Evolutionary conservation across 2,797 vertebrate genomes (phyloP).

Genomic region (Huso huso): DNA sequence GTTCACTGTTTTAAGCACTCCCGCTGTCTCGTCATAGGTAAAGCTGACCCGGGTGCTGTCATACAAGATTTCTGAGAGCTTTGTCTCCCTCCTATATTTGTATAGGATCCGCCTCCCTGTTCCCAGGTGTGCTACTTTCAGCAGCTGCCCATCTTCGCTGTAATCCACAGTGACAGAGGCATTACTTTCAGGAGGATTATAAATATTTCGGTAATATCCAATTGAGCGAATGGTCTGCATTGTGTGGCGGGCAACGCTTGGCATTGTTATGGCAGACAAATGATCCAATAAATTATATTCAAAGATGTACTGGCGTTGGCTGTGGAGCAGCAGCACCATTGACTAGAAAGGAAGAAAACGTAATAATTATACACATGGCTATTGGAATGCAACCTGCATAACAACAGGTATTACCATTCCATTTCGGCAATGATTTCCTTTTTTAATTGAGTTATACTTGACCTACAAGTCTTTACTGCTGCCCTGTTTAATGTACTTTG

Average conservation of each 20-base stretch:
- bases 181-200: slow-evolving; percentile 93
- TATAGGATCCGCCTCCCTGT: slow-evolving; percentile 87
- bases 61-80: slow-evolving; percentile 89
- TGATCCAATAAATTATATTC: slow-evolving; percentile 88
- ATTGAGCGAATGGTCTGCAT: slow-evolving; percentile 97
- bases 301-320: slow-evolving; percentile 97
- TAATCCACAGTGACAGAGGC: slow-evolving; percentile 92
- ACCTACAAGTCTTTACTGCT: slow-evolving; percentile 60
- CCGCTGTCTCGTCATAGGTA: slow-evolving; percentile 91
- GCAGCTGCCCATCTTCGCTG: slow-evolving; percentile 88
- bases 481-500: slow-evolving; percentile 59
- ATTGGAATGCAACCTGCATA: slow-evolving; percentile 32
- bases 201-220: slow-evolving; percentile 96
- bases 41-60: slow-evolving; percentile 95
- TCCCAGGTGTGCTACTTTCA: slow-evolving; percentile 85
- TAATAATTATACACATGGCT: slow-evolving; percentile 20
- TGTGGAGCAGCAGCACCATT: slow-evolving; percentile 94
- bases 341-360: slow-evolving; percentile 53
- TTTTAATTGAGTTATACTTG: slow-evolving; percentile 61
- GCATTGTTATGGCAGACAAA: slow-evolving; percentile 93
- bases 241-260: slow-evolving; percentile 91
- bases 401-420: slow-evolving; percentile 44
- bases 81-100: slow-evolving; percentile 86
- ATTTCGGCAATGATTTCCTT: slow-evolving; percentile 48
- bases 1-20: slow-evolving; percentile 93